Conservation (phyloP, 2,113 vertebrate genomes). For the Lipophrys pholis region DNA sequence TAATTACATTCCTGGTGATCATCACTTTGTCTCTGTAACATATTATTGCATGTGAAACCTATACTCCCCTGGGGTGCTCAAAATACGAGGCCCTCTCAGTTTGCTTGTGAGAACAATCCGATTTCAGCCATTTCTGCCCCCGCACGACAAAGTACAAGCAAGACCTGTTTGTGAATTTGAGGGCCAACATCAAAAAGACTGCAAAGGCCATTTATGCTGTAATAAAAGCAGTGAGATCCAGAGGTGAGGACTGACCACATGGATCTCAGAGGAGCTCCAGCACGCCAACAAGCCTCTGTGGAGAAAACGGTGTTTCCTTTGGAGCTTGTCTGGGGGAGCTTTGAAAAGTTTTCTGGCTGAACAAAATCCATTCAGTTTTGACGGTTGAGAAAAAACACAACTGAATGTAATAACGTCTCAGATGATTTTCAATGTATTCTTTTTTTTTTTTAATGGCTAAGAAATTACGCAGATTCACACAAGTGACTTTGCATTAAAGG, state of each 20-base stretch:
- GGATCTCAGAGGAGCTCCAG: slow-evolving; percentile 26
- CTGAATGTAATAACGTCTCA: slow-evolving; percentile 18
- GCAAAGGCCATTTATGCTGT: not conserved
- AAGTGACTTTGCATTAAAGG: not conserved
- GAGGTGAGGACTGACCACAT: slow-evolving; percentile 7
- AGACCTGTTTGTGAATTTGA: slow-evolving; percentile 14
- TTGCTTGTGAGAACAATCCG: too few species aligned
- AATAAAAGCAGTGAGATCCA: slow-evolving; percentile 26
- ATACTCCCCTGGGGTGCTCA: not conserved
- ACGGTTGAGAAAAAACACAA: slow-evolving; percentile 1
- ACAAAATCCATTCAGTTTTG: slow-evolving; percentile 1
- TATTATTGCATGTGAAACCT: not conserved
- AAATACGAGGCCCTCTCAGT: not conserved
- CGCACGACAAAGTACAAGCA: slow-evolving; percentile 5
- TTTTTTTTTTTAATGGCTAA: not conserved
- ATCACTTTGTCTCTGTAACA: not conserved
- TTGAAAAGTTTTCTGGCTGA: slow-evolving; percentile 6
- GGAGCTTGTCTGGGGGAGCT: slow-evolving; percentile 19
- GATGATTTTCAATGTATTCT: not conserved
- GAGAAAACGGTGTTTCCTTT: slow-evolving; percentile 45
- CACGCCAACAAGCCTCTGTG: slow-evolving; percentile 35
- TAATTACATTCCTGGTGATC: not conserved
- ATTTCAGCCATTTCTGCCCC: not conserved
- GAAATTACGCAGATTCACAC: not conserved
- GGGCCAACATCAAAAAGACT: slow-evolving; percentile 20